phyloP scores from a whole-genome alignment of 2,888 invertebrate genomes.

The Argyresthia albistria region DNA sequence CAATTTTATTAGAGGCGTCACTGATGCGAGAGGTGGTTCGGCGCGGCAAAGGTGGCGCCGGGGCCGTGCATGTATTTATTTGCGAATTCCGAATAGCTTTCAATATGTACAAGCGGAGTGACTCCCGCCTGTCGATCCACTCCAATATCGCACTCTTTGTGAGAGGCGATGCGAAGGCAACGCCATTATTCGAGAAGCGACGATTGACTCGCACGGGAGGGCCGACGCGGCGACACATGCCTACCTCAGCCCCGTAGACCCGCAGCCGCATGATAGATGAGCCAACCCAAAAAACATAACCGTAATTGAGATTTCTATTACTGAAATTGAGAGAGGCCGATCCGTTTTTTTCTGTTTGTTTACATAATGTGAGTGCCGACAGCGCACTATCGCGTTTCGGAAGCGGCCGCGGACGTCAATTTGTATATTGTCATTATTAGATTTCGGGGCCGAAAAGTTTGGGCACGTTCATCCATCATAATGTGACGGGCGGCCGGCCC shows the following conservation, averaged over 20 bases:
- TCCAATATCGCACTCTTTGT: constrained; percentile 59
- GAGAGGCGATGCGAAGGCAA: constrained; percentile 52
- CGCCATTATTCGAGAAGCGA: constrained; percentile 50
- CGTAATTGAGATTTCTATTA: constrained; percentile 42
- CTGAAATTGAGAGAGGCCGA: constrained; percentile 29
- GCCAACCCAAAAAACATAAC: constrained; percentile 55
- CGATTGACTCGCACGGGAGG: constrained; percentile 53
- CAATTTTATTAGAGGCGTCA: constrained; percentile 51
- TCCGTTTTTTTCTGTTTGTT: constrained; percentile 58
- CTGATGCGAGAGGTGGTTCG: constrained; percentile 43
- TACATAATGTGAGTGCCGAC: constrained; percentile 65
- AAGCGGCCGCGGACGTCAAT: constrained; percentile 65
- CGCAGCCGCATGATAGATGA: constrained; percentile 55
- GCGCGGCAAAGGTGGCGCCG: constrained; percentile 15
- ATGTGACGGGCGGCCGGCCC: constrained; percentile 62
- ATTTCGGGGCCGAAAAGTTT: constrained; percentile 57
- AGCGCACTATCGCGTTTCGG: constrained; percentile 60
- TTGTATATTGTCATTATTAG: constrained; percentile 73
- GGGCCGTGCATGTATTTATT: constrained; percentile 45
- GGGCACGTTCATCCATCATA: constrained; percentile 69
- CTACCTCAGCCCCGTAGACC: constrained; percentile 19
- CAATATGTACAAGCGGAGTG: constrained; percentile 65
- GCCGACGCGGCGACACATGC: constrained; percentile 11
- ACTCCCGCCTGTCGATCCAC: constrained; percentile 63
- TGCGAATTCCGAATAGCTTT: constrained; percentile 67